Evolutionary conservation across 2,113 vertebrate genomes (phyloP).

Genomic region (Tonatia bakeri): DNA sequence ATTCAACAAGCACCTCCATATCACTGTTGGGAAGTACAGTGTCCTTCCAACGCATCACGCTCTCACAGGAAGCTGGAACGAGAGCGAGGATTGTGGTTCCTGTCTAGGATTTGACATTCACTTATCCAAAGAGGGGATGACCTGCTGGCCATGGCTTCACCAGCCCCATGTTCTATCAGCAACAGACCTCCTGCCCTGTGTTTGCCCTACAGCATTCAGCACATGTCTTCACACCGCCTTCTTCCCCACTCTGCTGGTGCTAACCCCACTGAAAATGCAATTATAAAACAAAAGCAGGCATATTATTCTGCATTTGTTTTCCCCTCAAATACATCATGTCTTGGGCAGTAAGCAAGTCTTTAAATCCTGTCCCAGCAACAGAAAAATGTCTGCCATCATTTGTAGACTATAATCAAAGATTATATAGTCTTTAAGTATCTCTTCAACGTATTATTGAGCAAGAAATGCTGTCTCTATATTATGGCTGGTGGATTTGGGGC

Average conservation of each 20-base stretch:
- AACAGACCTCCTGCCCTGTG: not conserved
- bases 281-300: not conserved
- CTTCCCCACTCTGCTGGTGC: not conserved
- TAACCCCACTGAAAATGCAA: not conserved
- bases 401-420: slow-evolving; percentile 7
- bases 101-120: not conserved
- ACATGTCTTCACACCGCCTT: not conserved
- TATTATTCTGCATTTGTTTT: slow-evolving; percentile 25
- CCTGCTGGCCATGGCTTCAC: not conserved
- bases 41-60: not conserved
- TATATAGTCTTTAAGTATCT: slow-evolving; percentile 62
- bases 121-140: not conserved
- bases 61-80: not conserved
- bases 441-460: slow-evolving; percentile 32
- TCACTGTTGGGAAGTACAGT: not conserved
- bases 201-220: not conserved
- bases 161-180: not conserved
- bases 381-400: slow-evolving; percentile 59
- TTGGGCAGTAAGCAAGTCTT: not conserved
- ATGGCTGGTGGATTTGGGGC: not conserved
- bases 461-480: not conserved
- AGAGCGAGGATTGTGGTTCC: not conserved
- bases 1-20: not conserved
- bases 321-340: not conserved
- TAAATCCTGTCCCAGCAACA: slow-evolving; percentile 49